phyloP scores from a whole-genome alignment of 30 jellyfish, hydroid and myxozoan genomes.

The Aurelia coerulea region DNA sequence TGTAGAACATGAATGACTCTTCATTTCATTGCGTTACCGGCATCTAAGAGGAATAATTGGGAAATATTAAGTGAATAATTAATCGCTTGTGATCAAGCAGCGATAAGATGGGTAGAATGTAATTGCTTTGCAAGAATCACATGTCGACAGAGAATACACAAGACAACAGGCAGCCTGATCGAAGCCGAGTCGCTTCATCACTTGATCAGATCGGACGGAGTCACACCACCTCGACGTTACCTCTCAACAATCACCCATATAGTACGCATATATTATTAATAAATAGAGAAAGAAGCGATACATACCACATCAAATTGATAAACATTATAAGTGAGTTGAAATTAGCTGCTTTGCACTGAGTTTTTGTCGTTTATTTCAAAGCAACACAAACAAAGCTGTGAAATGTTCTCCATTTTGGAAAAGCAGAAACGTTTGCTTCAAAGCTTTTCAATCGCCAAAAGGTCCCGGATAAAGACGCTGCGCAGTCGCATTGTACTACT shows the following conservation, averaged over 20 bases:
- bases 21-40: slow-evolving; percentile 53
- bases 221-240: slow-evolving; percentile 61
- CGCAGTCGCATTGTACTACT: slow-evolving; percentile 1
- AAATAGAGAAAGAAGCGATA: slow-evolving; percentile 54
- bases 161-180: slow-evolving; percentile 44
- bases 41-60: slow-evolving; percentile 41
- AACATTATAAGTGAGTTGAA: slow-evolving; percentile 42
- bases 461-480: slow-evolving; percentile 25
- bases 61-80: slow-evolving; percentile 2
- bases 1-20: slow-evolving; percentile 13
- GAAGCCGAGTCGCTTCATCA: no score
- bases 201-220: slow-evolving; percentile 6
- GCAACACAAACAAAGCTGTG: slow-evolving; percentile 72
- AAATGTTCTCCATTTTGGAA: slow-evolving; percentile 73
- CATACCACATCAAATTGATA: slow-evolving; percentile 60
- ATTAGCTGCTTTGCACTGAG: slow-evolving; percentile 55
- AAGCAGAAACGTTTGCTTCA: slow-evolving; percentile 79
- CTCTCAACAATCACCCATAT: slow-evolving; percentile 64
- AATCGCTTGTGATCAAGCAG: slow-evolving; percentile 26
- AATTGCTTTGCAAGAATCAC: slow-evolving; percentile 46
- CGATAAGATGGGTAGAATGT: slow-evolving; percentile 22
- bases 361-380: slow-evolving; percentile 44
- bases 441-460: slow-evolving; percentile 64
- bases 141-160: slow-evolving; percentile 60
- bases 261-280: slow-evolving; percentile 60